Conservation (phyloP, 2,113 vertebrate genomes). For the Setophaga coronata region DNA sequence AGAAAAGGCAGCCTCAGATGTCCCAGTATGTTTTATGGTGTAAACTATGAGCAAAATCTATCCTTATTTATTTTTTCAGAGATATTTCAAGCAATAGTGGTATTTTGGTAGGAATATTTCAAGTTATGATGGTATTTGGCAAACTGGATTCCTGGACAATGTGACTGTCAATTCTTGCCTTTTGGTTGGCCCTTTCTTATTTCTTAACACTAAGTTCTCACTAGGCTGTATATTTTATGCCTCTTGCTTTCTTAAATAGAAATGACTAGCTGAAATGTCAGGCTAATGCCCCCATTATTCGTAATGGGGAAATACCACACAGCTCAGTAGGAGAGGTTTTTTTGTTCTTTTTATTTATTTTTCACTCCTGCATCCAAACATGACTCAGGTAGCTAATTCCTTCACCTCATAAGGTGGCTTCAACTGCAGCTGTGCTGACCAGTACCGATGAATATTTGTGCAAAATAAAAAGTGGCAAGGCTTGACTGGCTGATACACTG, state of each 20-base stretch:
- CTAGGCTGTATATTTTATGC: neutral
- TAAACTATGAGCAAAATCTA: neutral
- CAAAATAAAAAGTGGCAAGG: neutral
- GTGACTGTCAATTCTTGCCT: neutral
- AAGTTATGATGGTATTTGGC: neutral
- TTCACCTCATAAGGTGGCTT: neutral
- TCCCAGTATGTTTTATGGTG: neutral
- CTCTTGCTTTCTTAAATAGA: neutral
- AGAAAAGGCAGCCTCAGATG: neutral
- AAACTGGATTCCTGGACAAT: neutral
- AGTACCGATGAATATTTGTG: neutral
- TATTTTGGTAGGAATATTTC: neutral
- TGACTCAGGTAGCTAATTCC: neutral
- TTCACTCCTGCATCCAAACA: neutral
- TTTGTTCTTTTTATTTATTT: neutral
- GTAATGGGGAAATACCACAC: neutral
- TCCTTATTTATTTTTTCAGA: neutral
- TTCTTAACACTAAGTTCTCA: neutral
- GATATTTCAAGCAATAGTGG: neutral
- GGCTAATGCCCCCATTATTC: neutral
- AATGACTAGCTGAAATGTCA: conserved; percentile 22
- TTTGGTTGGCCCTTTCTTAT: neutral
- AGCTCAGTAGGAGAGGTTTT: neutral
- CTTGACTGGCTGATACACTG: neutral
- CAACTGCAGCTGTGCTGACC: neutral